Percentiles rank a stretch among this genome's conserved stretches.
Evolutionary conservation across 2,888 invertebrate species (phyloP).

Genomic region (Rhopalosiphum nymphaeae): DNA sequence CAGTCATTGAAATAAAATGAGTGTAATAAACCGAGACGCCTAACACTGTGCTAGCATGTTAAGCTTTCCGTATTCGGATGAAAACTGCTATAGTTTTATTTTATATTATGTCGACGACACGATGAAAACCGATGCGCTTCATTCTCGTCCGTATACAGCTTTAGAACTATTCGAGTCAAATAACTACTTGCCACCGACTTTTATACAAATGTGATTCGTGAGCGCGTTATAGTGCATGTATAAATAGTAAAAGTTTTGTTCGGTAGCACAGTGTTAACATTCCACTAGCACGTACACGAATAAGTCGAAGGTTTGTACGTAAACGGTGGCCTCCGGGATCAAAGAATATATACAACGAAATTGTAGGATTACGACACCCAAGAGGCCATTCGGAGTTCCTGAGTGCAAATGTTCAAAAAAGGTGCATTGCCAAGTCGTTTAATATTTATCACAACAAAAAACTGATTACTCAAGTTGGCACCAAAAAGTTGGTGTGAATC

Average conservation of each 20-base stretch:
- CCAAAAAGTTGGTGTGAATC: conserved; percentile 19
- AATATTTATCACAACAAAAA: conserved; percentile 55
- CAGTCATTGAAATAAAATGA: too few relatives aligned
- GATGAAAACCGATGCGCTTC: not conserved
- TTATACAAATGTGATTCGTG: not conserved
- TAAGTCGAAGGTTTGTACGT: not conserved
- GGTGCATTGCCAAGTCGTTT: conserved; percentile 53
- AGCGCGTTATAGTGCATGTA: not conserved
- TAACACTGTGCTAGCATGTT: not conserved
- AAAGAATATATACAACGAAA: conserved; percentile 16
- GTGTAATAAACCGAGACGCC: not conserved
- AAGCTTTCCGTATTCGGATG: not conserved
- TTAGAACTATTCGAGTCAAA: conserved; percentile 17
- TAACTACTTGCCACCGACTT: not conserved
- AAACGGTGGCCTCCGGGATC: conserved; percentile 39
- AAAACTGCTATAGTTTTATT: not conserved
- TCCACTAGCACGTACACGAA: not conserved
- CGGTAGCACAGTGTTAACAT: not conserved
- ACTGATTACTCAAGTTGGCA: conserved; percentile 42
- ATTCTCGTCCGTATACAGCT: not conserved
- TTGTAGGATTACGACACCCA: conserved; percentile 48
- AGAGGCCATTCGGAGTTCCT: conserved; percentile 32
- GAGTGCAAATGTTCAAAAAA: conserved; percentile 44
- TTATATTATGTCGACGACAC: not conserved
- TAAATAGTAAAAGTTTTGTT: not conserved